Conservation (phyloP, 2,113 vertebrate species). For the Talpa occidentalis region DNA sequence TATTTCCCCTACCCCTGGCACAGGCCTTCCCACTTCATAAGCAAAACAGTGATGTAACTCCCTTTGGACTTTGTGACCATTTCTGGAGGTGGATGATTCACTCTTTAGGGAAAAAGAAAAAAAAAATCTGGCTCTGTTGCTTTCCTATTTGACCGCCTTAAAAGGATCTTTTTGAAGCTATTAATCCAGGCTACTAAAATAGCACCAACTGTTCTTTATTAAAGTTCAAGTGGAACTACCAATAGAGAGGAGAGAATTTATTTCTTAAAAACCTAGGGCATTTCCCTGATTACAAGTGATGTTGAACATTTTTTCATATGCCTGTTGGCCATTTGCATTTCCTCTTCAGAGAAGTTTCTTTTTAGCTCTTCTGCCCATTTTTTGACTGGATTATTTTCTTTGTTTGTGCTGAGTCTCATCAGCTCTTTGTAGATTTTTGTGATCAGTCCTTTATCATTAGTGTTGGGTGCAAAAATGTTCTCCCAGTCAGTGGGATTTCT, state of each 20-base stretch:
- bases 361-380: too few species aligned
- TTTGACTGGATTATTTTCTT: too few species aligned
- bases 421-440: too few species aligned
- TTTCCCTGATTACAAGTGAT: too few species aligned
- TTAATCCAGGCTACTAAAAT: constrained; percentile 68
- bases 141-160: constrained; percentile 73
- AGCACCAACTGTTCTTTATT: constrained; percentile 67
- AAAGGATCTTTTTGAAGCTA: constrained; percentile 78
- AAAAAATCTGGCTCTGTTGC: neutral
- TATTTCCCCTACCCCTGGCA: neutral
- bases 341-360: too few species aligned
- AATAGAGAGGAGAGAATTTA: neutral
- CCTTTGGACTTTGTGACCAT: constrained; percentile 39
- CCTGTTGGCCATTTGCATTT: too few species aligned
- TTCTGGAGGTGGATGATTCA: constrained; percentile 71
- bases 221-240: constrained; percentile 64
- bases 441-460: too few species aligned
- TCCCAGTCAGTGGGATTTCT: too few species aligned
- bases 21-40: constrained; percentile 40
- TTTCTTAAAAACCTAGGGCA: constrained; percentile 3
- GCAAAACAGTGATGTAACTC: constrained; percentile 37
- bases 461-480: too few species aligned
- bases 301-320: too few species aligned
- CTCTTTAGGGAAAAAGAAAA: neutral
- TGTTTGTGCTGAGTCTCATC: too few species aligned